These are phyloP conservation scores for Dascyllus trimaculatus DNA, from an alignment of 2,113 vertebrate genomes.

Conservation along the genomic window DNA sequence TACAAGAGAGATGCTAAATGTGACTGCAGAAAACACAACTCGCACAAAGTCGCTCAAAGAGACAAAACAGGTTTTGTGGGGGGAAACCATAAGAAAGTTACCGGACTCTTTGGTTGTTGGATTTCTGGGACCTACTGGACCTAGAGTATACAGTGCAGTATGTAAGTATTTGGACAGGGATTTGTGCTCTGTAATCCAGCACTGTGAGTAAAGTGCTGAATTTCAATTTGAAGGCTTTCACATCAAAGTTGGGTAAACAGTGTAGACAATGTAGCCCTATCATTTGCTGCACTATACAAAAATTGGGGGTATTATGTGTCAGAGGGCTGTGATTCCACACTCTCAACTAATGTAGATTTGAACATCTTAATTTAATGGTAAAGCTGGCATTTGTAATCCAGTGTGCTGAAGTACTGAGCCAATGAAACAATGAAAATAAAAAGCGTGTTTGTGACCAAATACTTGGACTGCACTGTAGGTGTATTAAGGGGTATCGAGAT, in stretches of 20 bases:
- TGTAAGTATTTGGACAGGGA: constrained; percentile 31
- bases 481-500: constrained; percentile 37
- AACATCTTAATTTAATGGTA: not conserved
- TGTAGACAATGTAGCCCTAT: not conserved
- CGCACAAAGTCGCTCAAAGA: not conserved
- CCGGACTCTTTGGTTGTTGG: not conserved
- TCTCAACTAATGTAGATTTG: not conserved
- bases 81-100: not conserved
- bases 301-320: not conserved
- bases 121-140: constrained; percentile 34
- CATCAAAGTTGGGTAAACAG: not conserved
- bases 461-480: constrained; percentile 45
- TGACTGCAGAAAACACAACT: constrained; percentile 20
- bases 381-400: not conserved
- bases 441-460: constrained; percentile 28
- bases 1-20: constrained; percentile 4
- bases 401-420: constrained; percentile 7
- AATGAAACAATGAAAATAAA: constrained; percentile 19
- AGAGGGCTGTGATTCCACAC: not conserved
- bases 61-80: constrained; percentile 16
- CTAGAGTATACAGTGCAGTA: constrained; percentile 42
- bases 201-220: constrained; percentile 9
- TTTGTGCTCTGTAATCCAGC: constrained; percentile 10
- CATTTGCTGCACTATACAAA: not conserved
- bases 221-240: constrained; percentile 7